Evolutionary conservation across 2,113 vertebrate species (phyloP).

Genomic region (Pteropus alecto): DNA sequence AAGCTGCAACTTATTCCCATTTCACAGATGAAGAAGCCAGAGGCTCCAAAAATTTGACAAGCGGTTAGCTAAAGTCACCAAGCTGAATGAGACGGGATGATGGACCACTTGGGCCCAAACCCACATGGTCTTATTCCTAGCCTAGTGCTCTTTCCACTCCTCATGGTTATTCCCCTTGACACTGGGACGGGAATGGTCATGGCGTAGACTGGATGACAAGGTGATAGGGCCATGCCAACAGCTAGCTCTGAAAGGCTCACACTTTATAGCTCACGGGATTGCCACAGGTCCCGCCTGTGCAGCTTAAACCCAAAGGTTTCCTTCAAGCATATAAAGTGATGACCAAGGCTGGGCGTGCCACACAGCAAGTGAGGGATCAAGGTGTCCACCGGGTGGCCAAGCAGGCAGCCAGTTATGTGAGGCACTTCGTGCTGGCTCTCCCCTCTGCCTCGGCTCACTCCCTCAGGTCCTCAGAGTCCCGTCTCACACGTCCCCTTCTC

Average conservation of each 20-base stretch:
- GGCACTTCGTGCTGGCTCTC: background rate
- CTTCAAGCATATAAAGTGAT: background rate
- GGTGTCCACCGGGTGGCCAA: accelerated
- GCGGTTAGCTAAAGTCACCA: background rate
- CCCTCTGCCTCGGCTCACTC: background rate
- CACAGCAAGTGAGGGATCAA: no score
- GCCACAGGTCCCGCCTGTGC: no score
- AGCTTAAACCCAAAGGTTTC: background rate
- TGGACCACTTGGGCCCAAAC: background rate
- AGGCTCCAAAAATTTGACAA: background rate
- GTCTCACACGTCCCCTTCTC: background rate
- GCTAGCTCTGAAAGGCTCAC: background rate
- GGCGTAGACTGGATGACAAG: background rate
- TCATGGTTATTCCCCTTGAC: background rate
- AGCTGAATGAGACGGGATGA: background rate
- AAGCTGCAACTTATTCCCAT: background rate
- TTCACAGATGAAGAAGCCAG: background rate
- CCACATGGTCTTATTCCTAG: background rate
- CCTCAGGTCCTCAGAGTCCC: background rate
- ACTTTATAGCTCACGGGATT: background rate
- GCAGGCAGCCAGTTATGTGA: no score
- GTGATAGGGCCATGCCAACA: no score
- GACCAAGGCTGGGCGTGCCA: background rate
- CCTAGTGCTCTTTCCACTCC: background rate
- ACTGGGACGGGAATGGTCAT: accelerated